These are phyloP conservation scores for Corvus moneduloides DNA, from an alignment of 2,113 vertebrate species.

Conservation along the genomic window DNA sequence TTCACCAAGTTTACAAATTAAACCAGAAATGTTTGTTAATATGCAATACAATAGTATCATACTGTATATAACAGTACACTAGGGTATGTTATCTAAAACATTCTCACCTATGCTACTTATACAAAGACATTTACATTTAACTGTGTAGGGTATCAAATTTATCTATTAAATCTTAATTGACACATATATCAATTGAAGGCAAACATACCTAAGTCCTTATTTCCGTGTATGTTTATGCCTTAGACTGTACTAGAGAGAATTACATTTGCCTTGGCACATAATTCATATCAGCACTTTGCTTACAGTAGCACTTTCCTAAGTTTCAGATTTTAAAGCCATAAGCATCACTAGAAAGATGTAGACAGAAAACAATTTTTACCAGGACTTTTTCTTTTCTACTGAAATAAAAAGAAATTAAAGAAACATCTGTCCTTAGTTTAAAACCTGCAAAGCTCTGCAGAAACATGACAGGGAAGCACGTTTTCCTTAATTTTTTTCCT, in stretches of 20 bases:
- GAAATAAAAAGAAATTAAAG: background rate
- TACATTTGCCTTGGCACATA: constrained; percentile 11
- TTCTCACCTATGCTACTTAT: background rate
- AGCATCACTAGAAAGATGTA: background rate
- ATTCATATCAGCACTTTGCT: background rate
- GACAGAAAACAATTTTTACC: background rate
- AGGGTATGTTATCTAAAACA: background rate
- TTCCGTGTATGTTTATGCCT: constrained; percentile 25
- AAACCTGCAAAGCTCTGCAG: background rate
- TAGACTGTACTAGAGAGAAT: constrained; percentile 47
- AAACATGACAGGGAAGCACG: background rate
- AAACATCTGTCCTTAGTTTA: background rate
- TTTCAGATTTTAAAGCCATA: constrained; percentile 51
- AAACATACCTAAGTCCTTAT: background rate
- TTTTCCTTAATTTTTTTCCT: background rate
- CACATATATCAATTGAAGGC: background rate
- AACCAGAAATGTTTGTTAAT: background rate
- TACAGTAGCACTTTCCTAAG: constrained; percentile 39
- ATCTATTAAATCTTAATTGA: background rate
- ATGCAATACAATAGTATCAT: background rate
- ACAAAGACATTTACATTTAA: background rate
- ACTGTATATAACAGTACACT: background rate
- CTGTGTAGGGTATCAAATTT: background rate
- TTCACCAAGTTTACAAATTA: constrained; percentile 5
- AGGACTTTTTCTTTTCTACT: background rate